Evolutionary conservation across 2,797 vertebrate genomes (phyloP).

Genomic region (Ptychadena robeensis): DNA sequence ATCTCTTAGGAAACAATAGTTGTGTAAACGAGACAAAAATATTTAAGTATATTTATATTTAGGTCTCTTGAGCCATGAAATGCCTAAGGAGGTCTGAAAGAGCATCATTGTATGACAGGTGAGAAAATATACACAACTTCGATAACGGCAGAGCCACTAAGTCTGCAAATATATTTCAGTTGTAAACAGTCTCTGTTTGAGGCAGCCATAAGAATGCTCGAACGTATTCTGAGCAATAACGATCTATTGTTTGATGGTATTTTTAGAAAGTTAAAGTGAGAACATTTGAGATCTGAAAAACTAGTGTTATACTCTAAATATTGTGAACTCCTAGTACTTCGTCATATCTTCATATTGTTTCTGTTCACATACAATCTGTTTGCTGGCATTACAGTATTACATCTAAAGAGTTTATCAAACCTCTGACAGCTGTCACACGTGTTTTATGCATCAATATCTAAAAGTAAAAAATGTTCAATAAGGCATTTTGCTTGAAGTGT

Average conservation of each 20-base stretch:
- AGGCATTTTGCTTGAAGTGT: no score
- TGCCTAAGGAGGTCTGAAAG: constrained; percentile 32
- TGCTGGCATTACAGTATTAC: background rate
- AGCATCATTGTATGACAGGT: constrained; percentile 39
- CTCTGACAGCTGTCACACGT: background rate
- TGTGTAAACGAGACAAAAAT: constrained; percentile 28
- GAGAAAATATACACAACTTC: constrained; percentile 30
- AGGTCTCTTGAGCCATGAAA: constrained; percentile 24
- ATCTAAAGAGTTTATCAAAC: background rate
- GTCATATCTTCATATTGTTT: background rate
- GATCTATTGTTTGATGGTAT: constrained; percentile 32
- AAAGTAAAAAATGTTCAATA: no score
- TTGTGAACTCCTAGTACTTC: background rate
- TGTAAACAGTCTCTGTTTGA: constrained; percentile 44
- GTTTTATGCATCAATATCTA: background rate
- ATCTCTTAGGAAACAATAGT: constrained; percentile 40
- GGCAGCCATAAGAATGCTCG: constrained; percentile 18
- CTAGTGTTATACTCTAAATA: constrained; percentile 13
- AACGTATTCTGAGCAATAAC: constrained; percentile 23
- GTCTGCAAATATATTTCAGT: constrained; percentile 52
- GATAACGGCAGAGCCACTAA: constrained; percentile 47
- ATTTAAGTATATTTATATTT: constrained; percentile 48
- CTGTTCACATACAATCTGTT: background rate
- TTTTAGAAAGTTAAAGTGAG: constrained; percentile 22
- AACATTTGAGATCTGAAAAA: constrained; percentile 11